Percentiles rank a stretch among this genome's conserved stretches.
phyloP scores from a whole-genome alignment of 2,113 vertebrate species.

The Epinephelus lanceolatus region DNA sequence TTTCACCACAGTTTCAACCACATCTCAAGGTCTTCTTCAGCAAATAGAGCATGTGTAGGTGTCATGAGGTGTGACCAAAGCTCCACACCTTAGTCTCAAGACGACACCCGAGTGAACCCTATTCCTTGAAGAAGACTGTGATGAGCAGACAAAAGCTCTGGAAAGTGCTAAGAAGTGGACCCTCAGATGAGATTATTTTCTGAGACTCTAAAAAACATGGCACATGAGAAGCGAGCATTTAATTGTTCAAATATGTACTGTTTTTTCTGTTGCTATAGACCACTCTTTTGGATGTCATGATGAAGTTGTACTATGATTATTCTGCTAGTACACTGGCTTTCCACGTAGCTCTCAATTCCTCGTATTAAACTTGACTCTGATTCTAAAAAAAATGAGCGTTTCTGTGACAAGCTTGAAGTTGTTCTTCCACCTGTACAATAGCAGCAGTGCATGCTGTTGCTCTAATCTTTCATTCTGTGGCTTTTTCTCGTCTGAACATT shows the following conservation, averaged over 20 bases:
- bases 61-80: not conserved
- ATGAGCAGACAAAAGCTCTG: not conserved
- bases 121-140: not conserved
- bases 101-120: not conserved
- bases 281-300: not conserved
- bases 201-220: no score
- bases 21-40: not conserved
- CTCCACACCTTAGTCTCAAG: not conserved
- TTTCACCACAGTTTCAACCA: not conserved
- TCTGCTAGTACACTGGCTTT: not conserved
- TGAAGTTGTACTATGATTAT: not conserved
- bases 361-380: slow-evolving; percentile 20
- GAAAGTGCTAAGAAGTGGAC: not conserved
- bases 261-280: not conserved
- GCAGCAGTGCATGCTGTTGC: not conserved
- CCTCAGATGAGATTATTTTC: not conserved
- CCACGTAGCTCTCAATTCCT: not conserved
- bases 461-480: slow-evolving; percentile 13
- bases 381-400: not conserved
- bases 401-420: slow-evolving; percentile 34
- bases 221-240: not conserved
- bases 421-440: not conserved
- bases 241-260: no score
- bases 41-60: not conserved
- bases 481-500: slow-evolving; percentile 5